Evolutionary conservation across 2,797 vertebrate species (phyloP), one percentile per base, ranked within the genome.

Genomic region (Morus bassanus): DNA sequence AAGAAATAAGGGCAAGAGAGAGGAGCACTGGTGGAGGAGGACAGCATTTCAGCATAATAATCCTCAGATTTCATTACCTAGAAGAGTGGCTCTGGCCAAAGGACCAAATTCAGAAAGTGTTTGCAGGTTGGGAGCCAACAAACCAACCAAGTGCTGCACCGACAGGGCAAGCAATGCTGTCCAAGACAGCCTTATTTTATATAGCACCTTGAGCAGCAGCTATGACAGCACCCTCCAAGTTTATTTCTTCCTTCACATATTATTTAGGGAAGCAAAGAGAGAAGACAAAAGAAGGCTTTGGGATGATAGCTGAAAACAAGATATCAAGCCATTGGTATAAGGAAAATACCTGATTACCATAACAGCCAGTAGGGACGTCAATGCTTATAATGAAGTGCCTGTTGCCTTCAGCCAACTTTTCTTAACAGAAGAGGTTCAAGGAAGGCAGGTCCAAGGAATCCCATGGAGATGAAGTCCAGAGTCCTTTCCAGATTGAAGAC

Each of bases 291-390:
- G 48, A 68, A 45, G 35, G 19, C 11, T 60, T 73, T 43, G 74
- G 27, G 22, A 60, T 25, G 23, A 5, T 50, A 50, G 24, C 33
- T 63, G 54, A 69, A 81, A 56, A 28, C 0, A 1, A 68, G 54
- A 56, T 33, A 21, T 33, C 23, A 61, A 37, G 35, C 23, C 41
- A 61, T 2, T 13, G 13, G 21, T 15, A 37, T 33, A 65, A 5
- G 15, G 45, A 28, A 80, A 65, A 65, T 17, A 57, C 7, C 12
- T 0, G 0, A 65, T 64, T 23, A 50, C 21, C 11, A 0, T 51
- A 65, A 41, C 30, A 48, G 24, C 13, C 53, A 50, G 11, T 4
- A 69, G 18, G 15, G 31, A 70, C 57, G 43, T 10, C 56, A 63
- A 8, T 24, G 41, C 35, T 48, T 35, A 39, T 25, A 39, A 60